Conservation (phyloP, 2,797 vertebrate genomes). For the Tenualosa thibaudeaui region DNA sequence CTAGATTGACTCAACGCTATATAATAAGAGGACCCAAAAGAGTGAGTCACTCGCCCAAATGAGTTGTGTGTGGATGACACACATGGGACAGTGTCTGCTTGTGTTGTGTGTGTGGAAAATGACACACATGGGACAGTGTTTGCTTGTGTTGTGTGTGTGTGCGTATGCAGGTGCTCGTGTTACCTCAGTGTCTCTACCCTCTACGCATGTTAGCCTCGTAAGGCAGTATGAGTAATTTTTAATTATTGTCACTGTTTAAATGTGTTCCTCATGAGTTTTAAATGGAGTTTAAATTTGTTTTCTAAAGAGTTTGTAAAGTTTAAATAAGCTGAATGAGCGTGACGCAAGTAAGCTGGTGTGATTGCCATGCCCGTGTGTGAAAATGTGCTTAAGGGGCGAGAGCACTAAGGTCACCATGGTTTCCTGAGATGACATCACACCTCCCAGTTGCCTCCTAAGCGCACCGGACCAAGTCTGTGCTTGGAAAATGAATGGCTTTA, state of each 20-base stretch:
- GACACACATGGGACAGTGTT: neutral
- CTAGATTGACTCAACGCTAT: neutral
- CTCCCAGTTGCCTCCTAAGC: neutral
- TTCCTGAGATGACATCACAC: neutral
- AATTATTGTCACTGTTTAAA: neutral
- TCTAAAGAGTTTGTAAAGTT: neutral
- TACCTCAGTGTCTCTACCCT: neutral
- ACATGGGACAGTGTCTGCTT: neutral
- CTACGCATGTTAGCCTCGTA: neutral
- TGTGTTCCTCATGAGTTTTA: neutral
- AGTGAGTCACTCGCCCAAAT: neutral
- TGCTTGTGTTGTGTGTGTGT: constrained; percentile 2
- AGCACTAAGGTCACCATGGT: neutral
- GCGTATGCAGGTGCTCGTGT: neutral
- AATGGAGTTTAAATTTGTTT: neutral
- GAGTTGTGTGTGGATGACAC: neutral
- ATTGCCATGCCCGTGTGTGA: neutral
- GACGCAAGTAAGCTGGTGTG: neutral
- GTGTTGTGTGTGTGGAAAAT: neutral
- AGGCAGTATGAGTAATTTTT: neutral
- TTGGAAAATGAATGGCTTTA: neutral
- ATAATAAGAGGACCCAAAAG: neutral
- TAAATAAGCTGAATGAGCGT: neutral
- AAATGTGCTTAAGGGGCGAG: neutral
- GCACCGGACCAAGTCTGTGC: neutral